Conservation (phyloP, 2,797 vertebrate species). For the Miichthys miiuy region DNA sequence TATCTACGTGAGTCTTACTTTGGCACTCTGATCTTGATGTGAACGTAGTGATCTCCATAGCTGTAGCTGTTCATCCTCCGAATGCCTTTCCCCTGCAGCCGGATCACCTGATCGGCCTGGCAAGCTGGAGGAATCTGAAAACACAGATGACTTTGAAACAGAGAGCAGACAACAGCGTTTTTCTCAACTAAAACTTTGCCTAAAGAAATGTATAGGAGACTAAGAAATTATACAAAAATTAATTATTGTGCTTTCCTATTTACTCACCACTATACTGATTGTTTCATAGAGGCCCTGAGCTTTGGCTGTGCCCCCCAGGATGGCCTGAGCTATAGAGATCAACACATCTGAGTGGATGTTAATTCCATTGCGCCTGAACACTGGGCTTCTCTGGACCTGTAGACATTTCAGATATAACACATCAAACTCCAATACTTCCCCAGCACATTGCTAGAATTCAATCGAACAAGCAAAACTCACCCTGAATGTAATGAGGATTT, state of each 20-base stretch:
- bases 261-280: constrained; percentile 81
- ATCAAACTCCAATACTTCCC: no score
- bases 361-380: constrained; percentile 90
- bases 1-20: constrained; percentile 84
- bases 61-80: constrained; percentile 91
- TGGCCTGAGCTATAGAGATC: constrained; percentile 93
- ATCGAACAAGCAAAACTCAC: constrained; percentile 77
- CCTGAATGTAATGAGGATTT: constrained; percentile 94
- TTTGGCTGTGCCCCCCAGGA: constrained; percentile 91
- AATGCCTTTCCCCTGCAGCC: constrained; percentile 93
- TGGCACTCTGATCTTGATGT: constrained; percentile 93
- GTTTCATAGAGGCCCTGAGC: constrained; percentile 91
- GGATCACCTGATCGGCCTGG: constrained; percentile 91
- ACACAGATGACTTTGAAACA: background rate
- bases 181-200: background rate
- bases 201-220: background rate
- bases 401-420: constrained; percentile 5
- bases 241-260: no score
- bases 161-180: background rate
- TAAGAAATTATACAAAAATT: background rate
- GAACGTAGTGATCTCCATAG: constrained; percentile 94
- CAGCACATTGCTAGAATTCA: background rate
- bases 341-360: constrained; percentile 93
- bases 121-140: constrained; percentile 90
- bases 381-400: constrained; percentile 93